Conservation (phyloP, 2,797 vertebrate genomes). For the Tolypeutes matacus region DNA sequence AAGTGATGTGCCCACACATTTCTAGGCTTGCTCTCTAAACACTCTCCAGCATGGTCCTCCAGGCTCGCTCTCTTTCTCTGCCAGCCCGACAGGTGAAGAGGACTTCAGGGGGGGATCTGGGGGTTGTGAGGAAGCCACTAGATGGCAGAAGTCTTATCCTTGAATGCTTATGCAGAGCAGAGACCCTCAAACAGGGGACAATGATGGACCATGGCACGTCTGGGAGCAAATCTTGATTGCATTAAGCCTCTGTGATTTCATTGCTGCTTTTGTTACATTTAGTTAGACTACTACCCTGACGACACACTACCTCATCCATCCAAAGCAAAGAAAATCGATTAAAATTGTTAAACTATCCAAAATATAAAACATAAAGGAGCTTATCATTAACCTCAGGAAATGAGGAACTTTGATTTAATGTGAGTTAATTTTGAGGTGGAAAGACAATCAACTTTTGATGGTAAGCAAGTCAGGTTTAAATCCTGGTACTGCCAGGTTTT, state of each 20-base stretch:
- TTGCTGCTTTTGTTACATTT: not conserved
- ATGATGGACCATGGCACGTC: rapidly evolving
- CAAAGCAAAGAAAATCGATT: not conserved
- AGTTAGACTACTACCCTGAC: not conserved
- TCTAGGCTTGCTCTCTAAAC: not conserved
- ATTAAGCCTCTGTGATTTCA: not conserved
- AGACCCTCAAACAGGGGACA: not conserved
- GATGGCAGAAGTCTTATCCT: not conserved
- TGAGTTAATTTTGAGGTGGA: not conserved
- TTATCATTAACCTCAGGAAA: not conserved
- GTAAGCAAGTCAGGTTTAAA: not conserved
- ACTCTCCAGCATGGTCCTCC: no score
- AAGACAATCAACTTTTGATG: not conserved
- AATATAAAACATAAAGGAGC: not conserved
- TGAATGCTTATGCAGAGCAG: not conserved
- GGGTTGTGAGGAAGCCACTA: no score
- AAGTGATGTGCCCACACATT: rapidly evolving
- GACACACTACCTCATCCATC: not conserved
- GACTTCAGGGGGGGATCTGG: no score
- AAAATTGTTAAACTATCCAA: not conserved
- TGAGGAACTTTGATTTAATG: not conserved
- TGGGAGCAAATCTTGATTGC: not conserved
- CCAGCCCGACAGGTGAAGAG: not conserved
- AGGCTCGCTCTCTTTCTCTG: not conserved
- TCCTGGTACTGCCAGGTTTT: not conserved